Conservation (phyloP, 2,888 invertebrate genomes). For the Muschampia staudingeri region DNA sequence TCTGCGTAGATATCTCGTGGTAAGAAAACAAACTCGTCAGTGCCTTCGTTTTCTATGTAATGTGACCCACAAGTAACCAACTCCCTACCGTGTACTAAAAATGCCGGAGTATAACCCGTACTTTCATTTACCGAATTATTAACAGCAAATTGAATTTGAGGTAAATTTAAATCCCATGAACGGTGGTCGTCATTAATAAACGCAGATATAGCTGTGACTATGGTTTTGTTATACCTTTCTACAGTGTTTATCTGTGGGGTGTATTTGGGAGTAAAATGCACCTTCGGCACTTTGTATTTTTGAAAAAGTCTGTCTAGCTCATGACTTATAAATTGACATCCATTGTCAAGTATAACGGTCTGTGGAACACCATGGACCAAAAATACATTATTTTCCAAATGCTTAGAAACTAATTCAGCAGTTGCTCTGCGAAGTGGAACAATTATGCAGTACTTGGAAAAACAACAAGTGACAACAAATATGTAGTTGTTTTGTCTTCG, state of each 20-base stretch:
- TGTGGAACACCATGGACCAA: slow-evolving; percentile 10
- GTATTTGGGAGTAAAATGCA: not conserved
- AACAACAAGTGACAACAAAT: slow-evolving; percentile 9
- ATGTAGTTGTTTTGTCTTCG: not conserved
- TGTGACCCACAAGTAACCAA: too few relatives aligned
- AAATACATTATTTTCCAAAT: not conserved
- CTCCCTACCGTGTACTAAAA: too few relatives aligned
- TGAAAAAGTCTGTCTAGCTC: not conserved
- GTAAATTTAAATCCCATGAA: not conserved
- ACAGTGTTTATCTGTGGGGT: not conserved
- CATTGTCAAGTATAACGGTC: not conserved
- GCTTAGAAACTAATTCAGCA: not conserved
- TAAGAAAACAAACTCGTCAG: too few relatives aligned
- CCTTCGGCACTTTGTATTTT: not conserved
- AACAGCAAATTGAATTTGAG: not conserved
- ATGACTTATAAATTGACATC: not conserved
- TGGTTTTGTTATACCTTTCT: not conserved
- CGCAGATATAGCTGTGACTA: not conserved
- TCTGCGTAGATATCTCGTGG: too few relatives aligned
- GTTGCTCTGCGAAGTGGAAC: not conserved
- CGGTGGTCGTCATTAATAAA: not conserved
- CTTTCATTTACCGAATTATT: not conserved
- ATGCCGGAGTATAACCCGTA: too few relatives aligned
- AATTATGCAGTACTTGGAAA: slow-evolving; percentile 2
- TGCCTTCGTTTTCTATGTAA: too few relatives aligned